Conservation (phyloP, 2,113 vertebrate genomes). For the Lucifuga dentata region DNA sequence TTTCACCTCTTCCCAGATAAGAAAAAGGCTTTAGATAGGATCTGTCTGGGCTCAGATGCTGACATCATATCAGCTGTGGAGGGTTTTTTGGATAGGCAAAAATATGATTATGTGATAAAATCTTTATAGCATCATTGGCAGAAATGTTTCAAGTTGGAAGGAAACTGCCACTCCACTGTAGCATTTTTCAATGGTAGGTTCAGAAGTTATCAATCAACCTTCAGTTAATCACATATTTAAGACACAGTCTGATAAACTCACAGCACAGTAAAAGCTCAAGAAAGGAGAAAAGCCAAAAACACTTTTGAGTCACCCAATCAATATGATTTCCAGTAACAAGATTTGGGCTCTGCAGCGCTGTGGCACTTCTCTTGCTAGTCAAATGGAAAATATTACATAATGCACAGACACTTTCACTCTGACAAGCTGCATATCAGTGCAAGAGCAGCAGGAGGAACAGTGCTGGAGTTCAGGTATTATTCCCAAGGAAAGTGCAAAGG, state of each 20-base stretch:
- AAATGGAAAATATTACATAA: conserved; percentile 58
- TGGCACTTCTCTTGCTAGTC: conserved; percentile 48
- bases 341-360: conserved; percentile 18
- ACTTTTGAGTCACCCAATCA: conserved; percentile 1
- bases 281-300: background rate
- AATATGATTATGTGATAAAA: too few species aligned
- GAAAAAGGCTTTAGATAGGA: too few species aligned
- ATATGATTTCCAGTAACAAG: conserved; percentile 21
- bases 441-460: conserved; percentile 29
- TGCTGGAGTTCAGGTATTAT: conserved; percentile 56
- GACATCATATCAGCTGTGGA: too few species aligned
- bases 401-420: conserved; percentile 35
- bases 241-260: background rate
- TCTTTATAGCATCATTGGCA: too few species aligned
- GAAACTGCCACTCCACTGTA: too few species aligned
- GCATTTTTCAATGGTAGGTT: too few species aligned
- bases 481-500: conserved; percentile 34
- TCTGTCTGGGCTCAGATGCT: too few species aligned
- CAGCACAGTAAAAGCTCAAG: background rate
- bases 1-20: too few species aligned
- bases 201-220: too few species aligned
- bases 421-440: conserved; percentile 35
- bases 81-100: too few species aligned
- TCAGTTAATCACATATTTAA: conserved; percentile 10
- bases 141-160: too few species aligned